phyloP scores from a whole-genome alignment of 2,113 vertebrate species.

The Abramis brama region DNA sequence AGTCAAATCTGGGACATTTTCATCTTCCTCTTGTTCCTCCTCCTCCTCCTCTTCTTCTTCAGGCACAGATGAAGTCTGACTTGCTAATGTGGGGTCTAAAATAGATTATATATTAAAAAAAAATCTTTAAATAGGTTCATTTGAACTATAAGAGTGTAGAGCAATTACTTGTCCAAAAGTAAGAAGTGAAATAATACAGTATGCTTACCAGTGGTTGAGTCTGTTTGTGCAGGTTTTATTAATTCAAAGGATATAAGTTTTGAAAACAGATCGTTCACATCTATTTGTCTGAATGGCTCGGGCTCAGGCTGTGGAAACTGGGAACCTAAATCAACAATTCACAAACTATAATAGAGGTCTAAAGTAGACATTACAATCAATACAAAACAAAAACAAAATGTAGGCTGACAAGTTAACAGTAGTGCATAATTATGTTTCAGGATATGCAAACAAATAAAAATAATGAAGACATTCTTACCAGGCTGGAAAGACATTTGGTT shows the following conservation, averaged over 20 bases:
- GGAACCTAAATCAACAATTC: slow-evolving; percentile 53
- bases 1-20: slow-evolving; percentile 90
- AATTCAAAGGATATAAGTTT: slow-evolving; percentile 93
- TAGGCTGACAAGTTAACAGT: not conserved
- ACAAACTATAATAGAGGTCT: not conserved
- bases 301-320: slow-evolving; percentile 73
- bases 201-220: slow-evolving; percentile 68
- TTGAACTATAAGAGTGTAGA: not conserved
- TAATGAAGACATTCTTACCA: slow-evolving; percentile 70
- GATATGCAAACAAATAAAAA: not conserved
- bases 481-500: slow-evolving; percentile 83
- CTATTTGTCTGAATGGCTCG: slow-evolving; percentile 94
- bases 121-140: not conserved
- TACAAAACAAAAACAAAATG: not conserved
- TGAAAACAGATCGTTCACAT: slow-evolving; percentile 93
- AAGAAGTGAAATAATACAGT: not conserved
- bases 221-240: slow-evolving; percentile 83
- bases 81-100: slow-evolving; percentile 76
- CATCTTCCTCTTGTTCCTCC: slow-evolving; percentile 84
- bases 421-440: not conserved
- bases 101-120: slow-evolving; percentile 38
- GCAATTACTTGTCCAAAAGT: not conserved
- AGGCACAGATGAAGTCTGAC: slow-evolving; percentile 64
- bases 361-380: not conserved
- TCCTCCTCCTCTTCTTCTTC: slow-evolving; percentile 84